Evolutionary conservation across 2,113 vertebrate species (phyloP).

Genomic region (Neolamprologus hecqui): DNA sequence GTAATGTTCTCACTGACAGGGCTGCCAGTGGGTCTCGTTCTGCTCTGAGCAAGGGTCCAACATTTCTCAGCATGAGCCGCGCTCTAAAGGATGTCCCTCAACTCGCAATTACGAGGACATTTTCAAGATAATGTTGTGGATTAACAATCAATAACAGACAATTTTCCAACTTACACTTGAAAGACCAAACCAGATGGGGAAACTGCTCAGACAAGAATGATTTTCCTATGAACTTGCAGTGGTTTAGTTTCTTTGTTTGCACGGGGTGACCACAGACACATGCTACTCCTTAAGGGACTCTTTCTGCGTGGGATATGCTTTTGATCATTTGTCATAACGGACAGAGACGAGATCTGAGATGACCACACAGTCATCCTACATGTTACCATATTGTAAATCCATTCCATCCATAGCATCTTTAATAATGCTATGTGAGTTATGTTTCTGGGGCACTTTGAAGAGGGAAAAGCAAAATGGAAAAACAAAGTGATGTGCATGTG

Average conservation of each 20-base stretch:
- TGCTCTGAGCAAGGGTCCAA: conserved; percentile 1
- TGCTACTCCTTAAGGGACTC: conserved; percentile 35
- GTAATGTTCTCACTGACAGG: conserved; percentile 39
- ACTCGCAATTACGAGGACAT: conserved; percentile 1
- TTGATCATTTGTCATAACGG: conserved; percentile 40
- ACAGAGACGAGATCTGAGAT: conserved; percentile 16
- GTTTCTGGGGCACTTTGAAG: not conserved
- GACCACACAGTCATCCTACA: not conserved
- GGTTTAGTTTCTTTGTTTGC: conserved; percentile 18
- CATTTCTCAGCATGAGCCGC: not conserved
- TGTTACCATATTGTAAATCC: conserved; percentile 6
- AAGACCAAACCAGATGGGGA: conserved; percentile 39
- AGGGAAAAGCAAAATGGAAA: not conserved
- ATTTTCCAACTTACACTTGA: conserved; percentile 39
- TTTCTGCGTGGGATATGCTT: not conserved
- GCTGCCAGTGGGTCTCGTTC: not conserved
- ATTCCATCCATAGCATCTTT: conserved; percentile 15
- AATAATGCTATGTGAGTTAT: not conserved
- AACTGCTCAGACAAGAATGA: conserved; percentile 10
- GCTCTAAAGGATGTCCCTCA: conserved; percentile 21
- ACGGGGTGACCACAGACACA: conserved; percentile 49
- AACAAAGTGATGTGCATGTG: not conserved
- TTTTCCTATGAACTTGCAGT: not conserved
- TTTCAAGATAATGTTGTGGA: conserved; percentile 35
- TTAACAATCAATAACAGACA: conserved; percentile 48